Evolutionary conservation across 2,113 vertebrate genomes (phyloP).

Genomic region (Harpagus bidentatus): DNA sequence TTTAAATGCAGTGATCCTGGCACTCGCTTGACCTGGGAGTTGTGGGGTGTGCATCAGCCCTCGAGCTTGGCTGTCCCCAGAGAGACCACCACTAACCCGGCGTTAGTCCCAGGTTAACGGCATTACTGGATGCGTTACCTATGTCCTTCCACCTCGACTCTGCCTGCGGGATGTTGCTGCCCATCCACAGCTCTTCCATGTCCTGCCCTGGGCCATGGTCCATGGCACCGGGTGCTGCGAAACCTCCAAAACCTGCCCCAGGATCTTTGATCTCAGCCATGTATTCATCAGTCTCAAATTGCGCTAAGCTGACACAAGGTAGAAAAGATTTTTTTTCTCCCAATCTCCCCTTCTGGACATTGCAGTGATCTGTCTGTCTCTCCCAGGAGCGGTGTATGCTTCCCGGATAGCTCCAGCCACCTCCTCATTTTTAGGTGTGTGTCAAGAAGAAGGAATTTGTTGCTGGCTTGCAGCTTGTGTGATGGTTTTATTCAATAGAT

Average conservation of each 20-base stretch:
- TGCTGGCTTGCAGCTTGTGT: neutral
- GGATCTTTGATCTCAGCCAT: neutral
- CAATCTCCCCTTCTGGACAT: neutral
- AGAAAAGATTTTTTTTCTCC: neutral
- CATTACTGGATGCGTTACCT: neutral
- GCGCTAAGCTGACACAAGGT: neutral
- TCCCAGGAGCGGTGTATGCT: neutral
- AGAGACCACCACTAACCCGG: accelerated
- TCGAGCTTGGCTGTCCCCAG: neutral
- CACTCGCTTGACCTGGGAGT: accelerated
- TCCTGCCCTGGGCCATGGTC: neutral
- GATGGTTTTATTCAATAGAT: neutral
- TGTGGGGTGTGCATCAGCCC: too few relatives aligned
- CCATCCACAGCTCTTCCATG: neutral
- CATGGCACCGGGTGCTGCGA: neutral
- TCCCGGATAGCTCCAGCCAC: neutral
- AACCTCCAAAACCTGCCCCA: neutral
- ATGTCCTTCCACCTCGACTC: neutral
- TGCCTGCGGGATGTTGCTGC: accelerated
- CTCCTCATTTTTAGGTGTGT: neutral
- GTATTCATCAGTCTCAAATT: neutral
- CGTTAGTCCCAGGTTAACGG: neutral
- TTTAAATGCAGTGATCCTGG: neutral
- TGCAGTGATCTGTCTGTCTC: neutral
- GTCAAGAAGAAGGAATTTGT: neutral